Evolutionary conservation across 2,113 vertebrate species (phyloP).

Genomic region (Rhabdornis inornatus): DNA sequence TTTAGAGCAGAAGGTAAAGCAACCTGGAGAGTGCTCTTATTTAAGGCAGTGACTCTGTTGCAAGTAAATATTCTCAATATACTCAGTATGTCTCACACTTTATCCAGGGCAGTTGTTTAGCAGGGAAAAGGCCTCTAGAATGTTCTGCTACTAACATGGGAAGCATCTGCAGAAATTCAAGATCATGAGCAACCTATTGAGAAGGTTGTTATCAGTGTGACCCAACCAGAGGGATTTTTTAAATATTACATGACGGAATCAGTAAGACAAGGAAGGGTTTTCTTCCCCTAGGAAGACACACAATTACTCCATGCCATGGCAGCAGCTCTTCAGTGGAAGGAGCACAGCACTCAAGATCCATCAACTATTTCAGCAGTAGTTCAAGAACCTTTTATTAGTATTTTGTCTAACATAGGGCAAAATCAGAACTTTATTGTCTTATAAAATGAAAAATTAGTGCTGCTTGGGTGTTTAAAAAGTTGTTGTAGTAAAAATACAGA

Average conservation of each 20-base stretch:
- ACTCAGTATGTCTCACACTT: neutral
- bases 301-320: neutral
- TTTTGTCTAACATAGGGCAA: neutral
- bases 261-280: neutral
- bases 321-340: neutral
- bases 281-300: neutral
- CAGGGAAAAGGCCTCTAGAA: neutral
- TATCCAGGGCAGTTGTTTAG: neutral
- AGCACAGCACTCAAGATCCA: neutral
- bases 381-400: neutral
- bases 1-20: neutral
- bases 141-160: rapidly evolving
- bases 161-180: neutral
- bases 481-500: neutral
- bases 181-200: neutral
- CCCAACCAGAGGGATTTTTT: neutral
- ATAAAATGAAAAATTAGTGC: neutral
- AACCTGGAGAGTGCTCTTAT: neutral
- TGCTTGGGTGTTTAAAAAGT: neutral
- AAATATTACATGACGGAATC: neutral
- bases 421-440: neutral
- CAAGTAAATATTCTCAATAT: neutral
- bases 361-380: neutral
- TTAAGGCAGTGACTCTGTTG: neutral
- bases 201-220: neutral